phyloP scores from a whole-genome alignment of 2,888 invertebrate genomes.

The Leptinotarsa haldemani region DNA sequence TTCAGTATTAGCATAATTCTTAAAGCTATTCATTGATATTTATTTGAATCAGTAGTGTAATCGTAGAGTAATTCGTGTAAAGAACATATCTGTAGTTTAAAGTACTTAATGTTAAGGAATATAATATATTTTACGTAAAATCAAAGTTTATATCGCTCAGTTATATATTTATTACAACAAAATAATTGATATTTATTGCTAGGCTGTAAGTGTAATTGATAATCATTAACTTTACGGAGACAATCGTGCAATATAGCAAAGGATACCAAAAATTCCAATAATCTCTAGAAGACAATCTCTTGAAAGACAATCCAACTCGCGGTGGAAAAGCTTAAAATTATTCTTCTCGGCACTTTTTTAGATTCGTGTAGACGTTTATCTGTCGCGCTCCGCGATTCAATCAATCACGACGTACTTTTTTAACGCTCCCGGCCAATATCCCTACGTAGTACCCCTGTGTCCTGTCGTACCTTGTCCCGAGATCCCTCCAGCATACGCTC shows the following conservation, averaged over 20 bases:
- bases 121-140: constrained; percentile 22
- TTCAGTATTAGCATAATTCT: constrained; percentile 32
- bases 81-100: constrained; percentile 57
- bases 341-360: constrained; percentile 3
- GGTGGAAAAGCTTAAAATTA: constrained; percentile 2
- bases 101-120: constrained; percentile 43
- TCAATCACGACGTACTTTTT: constrained; percentile 67
- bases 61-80: constrained; percentile 50
- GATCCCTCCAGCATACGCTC: constrained; percentile 63
- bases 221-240: constrained; percentile 51
- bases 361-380: constrained; percentile 27
- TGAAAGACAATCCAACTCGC: constrained; percentile 44
- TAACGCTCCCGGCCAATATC: constrained; percentile 66
- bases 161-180: constrained; percentile 50
- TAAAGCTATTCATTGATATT: constrained; percentile 37
- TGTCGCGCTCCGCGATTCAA: constrained; percentile 35
- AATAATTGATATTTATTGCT: constrained; percentile 17
- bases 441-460: constrained; percentile 67
- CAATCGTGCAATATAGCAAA: constrained; percentile 63
- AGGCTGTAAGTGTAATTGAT: constrained; percentile 29
- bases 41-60: constrained; percentile 38
- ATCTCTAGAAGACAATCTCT: constrained; percentile 39
- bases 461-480: constrained; percentile 61
- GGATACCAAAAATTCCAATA: constrained; percentile 56
- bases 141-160: constrained; percentile 48